Evolutionary conservation across 64 coral and sea anemone species (phyloP).

Genomic region (Montipora cactus): DNA sequence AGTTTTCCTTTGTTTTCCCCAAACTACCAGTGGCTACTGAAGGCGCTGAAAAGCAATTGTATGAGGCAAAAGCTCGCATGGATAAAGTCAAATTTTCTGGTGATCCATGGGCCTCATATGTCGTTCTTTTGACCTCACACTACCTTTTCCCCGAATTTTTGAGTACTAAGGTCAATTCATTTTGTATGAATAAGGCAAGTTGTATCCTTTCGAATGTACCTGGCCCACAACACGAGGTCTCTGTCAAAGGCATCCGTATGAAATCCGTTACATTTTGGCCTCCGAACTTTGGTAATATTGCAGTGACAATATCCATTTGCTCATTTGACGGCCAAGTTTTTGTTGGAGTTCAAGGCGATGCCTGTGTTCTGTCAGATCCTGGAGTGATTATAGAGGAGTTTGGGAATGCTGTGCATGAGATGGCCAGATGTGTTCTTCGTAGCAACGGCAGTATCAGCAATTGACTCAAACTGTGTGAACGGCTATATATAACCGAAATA

Average conservation of each 20-base stretch:
- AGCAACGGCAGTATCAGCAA: background rate
- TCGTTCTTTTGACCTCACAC: slow-evolving; percentile 45
- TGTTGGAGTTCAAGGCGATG: slow-evolving; percentile 83
- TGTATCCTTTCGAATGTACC: slow-evolving; percentile 96
- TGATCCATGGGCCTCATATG: slow-evolving; percentile 65
- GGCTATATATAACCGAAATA: too few species aligned
- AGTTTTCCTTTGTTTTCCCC: slow-evolving; percentile 80
- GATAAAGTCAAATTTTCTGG: slow-evolving; percentile 70
- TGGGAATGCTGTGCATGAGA: slow-evolving; percentile 36
- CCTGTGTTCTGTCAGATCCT: slow-evolving; percentile 72
- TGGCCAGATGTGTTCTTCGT: slow-evolving; percentile 60
- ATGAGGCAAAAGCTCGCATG: slow-evolving; percentile 65
- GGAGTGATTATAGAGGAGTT: slow-evolving; percentile 19
- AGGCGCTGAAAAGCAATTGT: slow-evolving; percentile 48
- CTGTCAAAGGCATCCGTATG: slow-evolving; percentile 45
- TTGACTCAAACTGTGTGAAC: background rate
- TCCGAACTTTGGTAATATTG: slow-evolving; percentile 81
- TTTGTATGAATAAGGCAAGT: slow-evolving; percentile 57
- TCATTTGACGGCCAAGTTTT: slow-evolving; percentile 79
- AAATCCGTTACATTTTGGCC: slow-evolving; percentile 83
- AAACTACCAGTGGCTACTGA: slow-evolving; percentile 66
- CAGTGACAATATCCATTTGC: slow-evolving; percentile 71
- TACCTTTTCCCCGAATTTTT: slow-evolving; percentile 71
- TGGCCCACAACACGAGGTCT: slow-evolving; percentile 60
- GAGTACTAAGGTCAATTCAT: slow-evolving; percentile 19